Evolutionary conservation across 2,797 vertebrate species (phyloP), one percentile per base, ranked within the genome.

Genomic region (Pelobates cultripes): DNA sequence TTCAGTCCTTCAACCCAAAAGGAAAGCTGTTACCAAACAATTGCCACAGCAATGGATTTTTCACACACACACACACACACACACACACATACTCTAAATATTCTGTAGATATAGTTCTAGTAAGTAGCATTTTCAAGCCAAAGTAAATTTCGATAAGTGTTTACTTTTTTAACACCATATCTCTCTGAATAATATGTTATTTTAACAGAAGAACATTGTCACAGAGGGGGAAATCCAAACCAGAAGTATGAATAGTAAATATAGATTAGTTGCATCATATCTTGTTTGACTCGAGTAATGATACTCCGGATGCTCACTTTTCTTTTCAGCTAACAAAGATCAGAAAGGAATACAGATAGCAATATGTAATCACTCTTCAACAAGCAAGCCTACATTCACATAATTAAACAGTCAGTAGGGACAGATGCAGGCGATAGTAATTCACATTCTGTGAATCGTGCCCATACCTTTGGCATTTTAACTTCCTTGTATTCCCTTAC

Each of bases 401-500:
- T 87, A 87, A 89, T 90, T 90, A 88, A 87, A 87, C 82, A 81
- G 86, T 88, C 87, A 88, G 85, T 81, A 88, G 89, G 87, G 87
- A 84, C 86, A 91, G 87, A 89, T 88, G 3, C 82, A 86, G 86
- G 88, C 86, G 88, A 86, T 91, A 90, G 86, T 92, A 90, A 93
- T 93, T 93, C 91, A 90, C 87, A 87, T 87, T 89, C 86, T 84
- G 84, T 87, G 88, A 86, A 90, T 87, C 66, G 76, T 82, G 88
- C 88, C 89, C 87, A 88, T 90, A 91, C 90, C 86, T 89, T 90
- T 94, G 93, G 93, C 92, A 92, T 90, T 87, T 88, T 88, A 82
- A 91, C 86, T 84, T 86, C 77, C 83, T 89, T 86, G 91, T 91
- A 93, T 95, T 94, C 91, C 93, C 92, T 89, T 87, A 88, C 89